Base-by-base conservation (phyloP, 1,140 invertebrate species). In the Druon quercuslanigerum region DNA sequence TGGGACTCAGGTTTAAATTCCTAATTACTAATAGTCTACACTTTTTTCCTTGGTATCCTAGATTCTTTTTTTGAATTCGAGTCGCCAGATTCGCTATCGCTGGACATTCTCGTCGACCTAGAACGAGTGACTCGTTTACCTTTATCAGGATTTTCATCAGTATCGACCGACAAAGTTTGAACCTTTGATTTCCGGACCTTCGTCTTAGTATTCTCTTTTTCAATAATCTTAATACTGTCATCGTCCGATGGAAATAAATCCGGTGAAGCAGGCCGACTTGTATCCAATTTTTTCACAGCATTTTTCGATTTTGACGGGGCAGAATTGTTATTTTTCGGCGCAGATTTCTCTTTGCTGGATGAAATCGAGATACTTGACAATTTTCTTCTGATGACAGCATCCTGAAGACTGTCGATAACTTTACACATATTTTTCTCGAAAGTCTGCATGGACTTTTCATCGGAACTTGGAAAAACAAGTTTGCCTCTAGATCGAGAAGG, bases 11-110 rank as follows among this genome's bases (percentile, higher is more conserved):
- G 33, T 73, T 25, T 16, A 33, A 16, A 50, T 6, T 46, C 33
- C 17, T 51, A 25, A 19, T 8, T 12, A 51, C 54, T 50, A 51
- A 73, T 52, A 14, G n/a, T 16, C 19, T 73, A 51, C 14, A 14
- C 51, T n/a, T 14, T 25, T 51, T 33, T 54, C 14, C 17, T 74
- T 74, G 12, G 33, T n/a, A 40, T 57, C 33, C 17, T n/a, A 11
- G 52, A 74, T n/a, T 17, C 20, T 52, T 17, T n/a, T 14, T 17
- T 75, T 72, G 70, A 72, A 74, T 20, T 75, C 20, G 17, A 16
- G 2, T 17, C 52, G 8, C 0, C 9, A n/a, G n/a, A 54, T 54
- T 54, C 52, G 17, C 0, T 17, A 54, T 17, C 52, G 52, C 52
- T 54, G 16, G 52, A 54, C n/a, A 17, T 17, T n/a, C n/a, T 54